Evolutionary conservation across 2,888 invertebrate species (phyloP).

Genomic region (Omphaloscelis lunosa): DNA sequence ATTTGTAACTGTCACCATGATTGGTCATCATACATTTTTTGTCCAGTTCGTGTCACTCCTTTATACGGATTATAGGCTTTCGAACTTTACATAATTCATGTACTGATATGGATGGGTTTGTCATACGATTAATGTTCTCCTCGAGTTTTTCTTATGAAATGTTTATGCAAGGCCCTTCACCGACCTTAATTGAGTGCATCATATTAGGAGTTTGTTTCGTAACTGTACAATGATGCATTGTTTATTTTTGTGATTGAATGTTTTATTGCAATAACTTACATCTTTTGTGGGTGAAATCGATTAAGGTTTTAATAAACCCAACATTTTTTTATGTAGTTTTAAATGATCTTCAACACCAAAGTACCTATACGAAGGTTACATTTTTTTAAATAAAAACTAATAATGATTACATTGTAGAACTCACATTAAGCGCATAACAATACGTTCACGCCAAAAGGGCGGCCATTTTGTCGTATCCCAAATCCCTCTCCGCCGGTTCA

Average conservation of each 20-base stretch:
- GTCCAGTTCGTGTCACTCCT: constrained; percentile 60
- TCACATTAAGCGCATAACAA: constrained; percentile 27
- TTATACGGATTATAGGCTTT: constrained; percentile 68
- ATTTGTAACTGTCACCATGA: constrained; percentile 72
- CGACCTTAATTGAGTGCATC: constrained; percentile 60
- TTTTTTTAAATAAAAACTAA: background rate
- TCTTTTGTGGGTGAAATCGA: constrained; percentile 12
- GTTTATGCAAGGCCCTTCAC: constrained; percentile 62
- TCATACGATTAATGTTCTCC: constrained; percentile 62
- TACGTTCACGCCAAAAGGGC: constrained; percentile 41
- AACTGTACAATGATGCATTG: constrained; percentile 43
- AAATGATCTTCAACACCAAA: background rate
- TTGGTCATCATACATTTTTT: constrained; percentile 70
- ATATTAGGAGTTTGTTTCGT: constrained; percentile 56
- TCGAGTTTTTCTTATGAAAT: constrained; percentile 61
- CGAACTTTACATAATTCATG: constrained; percentile 67
- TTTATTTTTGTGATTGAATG: constrained; percentile 40
- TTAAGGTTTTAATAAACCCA: constrained; percentile 12
- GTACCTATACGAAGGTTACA: background rate
- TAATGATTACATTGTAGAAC: background rate
- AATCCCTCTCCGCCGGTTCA: constrained; percentile 68
- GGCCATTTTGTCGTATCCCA: constrained; percentile 69
- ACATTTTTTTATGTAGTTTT: constrained; percentile 2
- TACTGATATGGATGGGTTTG: constrained; percentile 64
- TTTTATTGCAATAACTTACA: constrained; percentile 20